Conservation (phyloP, 2,888 invertebrate genomes). For the Cephus runcator region DNA sequence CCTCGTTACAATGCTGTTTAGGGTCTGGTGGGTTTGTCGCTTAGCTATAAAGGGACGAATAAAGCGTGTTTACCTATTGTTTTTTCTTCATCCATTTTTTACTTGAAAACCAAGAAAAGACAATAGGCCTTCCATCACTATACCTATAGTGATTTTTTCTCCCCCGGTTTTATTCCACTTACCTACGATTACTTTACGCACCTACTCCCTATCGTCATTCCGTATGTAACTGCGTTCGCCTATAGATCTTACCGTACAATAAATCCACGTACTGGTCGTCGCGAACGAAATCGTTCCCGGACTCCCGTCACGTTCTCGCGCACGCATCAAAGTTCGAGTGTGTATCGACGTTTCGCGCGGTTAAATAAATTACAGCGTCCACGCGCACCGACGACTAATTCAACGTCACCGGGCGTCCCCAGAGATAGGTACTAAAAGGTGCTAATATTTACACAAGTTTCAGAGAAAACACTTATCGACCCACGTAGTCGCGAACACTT, state of each 20-base stretch:
- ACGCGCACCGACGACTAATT: conserved; percentile 25
- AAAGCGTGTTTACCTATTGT: not conserved
- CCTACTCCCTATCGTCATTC: not conserved
- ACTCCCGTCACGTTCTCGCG: not conserved
- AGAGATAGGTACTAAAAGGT: conserved; percentile 19
- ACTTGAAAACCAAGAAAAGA: not conserved
- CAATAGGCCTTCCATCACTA: too few species aligned
- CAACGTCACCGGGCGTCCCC: not conserved
- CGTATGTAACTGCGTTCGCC: not conserved
- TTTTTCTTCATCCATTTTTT: not conserved
- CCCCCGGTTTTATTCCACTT: not conserved
- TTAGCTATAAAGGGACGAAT: not conserved
- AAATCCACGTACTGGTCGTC: not conserved
- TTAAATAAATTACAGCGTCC: conserved; percentile 44
- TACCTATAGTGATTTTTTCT: not conserved
- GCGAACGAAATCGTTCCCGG: not conserved
- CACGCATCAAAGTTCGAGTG: not conserved
- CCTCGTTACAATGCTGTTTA: conserved; percentile 10
- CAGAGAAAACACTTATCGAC: conserved; percentile 25
- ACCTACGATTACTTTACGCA: not conserved
- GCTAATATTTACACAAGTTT: conserved; percentile 33
- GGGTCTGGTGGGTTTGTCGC: not conserved
- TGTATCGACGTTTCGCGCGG: conserved; percentile 10
- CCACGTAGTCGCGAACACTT: conserved; percentile 24
- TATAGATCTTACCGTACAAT: not conserved